Percentiles rank a stretch among this genome's conserved stretches.
Evolutionary conservation across 2,113 vertebrate genomes (phyloP).

Genomic region (Grallaria varia): DNA sequence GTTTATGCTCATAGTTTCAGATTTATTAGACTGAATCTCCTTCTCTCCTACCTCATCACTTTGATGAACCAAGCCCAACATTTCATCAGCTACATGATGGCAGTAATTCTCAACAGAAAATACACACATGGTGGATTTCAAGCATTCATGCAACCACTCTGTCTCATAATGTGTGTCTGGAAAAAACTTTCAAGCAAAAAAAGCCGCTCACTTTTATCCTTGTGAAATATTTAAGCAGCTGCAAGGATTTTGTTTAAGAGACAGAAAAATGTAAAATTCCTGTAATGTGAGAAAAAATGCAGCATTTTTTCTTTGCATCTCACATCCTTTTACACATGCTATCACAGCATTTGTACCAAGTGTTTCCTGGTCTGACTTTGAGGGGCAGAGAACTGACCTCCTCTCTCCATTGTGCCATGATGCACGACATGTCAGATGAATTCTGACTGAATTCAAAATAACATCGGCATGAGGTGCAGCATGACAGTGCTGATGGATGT

Average conservation of each 20-base stretch:
- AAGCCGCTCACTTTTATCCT: background rate
- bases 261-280: background rate
- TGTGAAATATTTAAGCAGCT: background rate
- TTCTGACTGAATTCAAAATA: background rate
- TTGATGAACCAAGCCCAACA: background rate
- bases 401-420: background rate
- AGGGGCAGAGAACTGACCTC: background rate
- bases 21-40: background rate
- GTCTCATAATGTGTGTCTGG: background rate
- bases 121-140: background rate
- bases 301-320: background rate
- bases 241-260: background rate
- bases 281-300: background rate
- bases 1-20: background rate
- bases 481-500: background rate
- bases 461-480: background rate
- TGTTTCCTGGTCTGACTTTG: background rate
- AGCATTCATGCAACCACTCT: background rate
- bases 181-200: background rate
- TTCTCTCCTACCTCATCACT: background rate
- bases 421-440: background rate
- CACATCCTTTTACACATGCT: background rate
- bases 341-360: background rate
- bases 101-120: background rate
- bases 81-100: background rate